Evolutionary conservation across 2,888 invertebrate genomes (phyloP), one percentile per base, ranked within the genome.

Genomic region (Tolmerus cingulatus): DNA sequence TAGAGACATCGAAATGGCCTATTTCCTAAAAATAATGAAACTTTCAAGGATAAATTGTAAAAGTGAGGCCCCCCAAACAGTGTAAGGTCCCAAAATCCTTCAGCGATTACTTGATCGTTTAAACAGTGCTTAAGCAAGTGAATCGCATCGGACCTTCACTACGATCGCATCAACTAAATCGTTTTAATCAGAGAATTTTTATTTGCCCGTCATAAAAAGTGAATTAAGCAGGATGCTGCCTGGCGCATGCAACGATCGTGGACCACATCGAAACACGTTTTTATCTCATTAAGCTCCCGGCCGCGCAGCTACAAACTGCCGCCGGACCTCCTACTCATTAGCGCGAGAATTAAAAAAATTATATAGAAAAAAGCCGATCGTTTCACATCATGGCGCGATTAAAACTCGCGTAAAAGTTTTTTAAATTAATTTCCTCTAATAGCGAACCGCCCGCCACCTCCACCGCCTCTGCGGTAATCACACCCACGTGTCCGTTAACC

Each of bases 391-490:
- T 66, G 12, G 27, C 9, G 37, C 40, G 43, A 78, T 78, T 78
- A 78, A 78, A 23, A 43, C 40, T 78, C 43, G 78, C 37, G 43
- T 43, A 78, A 78, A 78, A 43, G 30, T 66, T 66, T 66, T 66
- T 66, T 66, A 30, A 55, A 81, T 81, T 55, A 81, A 81, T 81
- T 81, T 81, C 55, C 81, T 81, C 34, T 81, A 51, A 81, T 81
- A 51, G 46, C 12, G 27, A 30, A 66, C 9, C 12, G 19, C 12
- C 66, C 7, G 51, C n/a, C 81, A 55, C n/a, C 27, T n/a, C 30
- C 30, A 23, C 46, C 81, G 34, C 81, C 78, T 78, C 16, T 34
- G 23, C 55, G 14, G 51, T 19, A 55, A 81, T 19, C 66, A 23
- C 66, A 23, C 66, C 66, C 66, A 66, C 66, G 66, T 66, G 66